Evolutionary conservation across 2,113 vertebrate genomes (phyloP).

Genomic region (Otis tarda): DNA sequence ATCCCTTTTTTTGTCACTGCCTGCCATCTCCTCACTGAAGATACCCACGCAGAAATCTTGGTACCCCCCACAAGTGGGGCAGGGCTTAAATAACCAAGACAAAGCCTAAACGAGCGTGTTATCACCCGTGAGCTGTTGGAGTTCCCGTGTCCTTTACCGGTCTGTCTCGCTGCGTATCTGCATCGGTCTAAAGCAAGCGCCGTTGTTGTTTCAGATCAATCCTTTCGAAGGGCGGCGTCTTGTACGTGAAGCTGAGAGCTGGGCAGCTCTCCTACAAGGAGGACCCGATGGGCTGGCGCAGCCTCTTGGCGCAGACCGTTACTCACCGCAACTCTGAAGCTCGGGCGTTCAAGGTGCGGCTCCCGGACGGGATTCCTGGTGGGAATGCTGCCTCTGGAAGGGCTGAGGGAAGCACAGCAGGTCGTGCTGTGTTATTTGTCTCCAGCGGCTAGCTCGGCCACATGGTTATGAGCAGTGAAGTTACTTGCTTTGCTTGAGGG

Average conservation of each 20-base stretch:
- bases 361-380: background rate
- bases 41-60: background rate
- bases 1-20: background rate
- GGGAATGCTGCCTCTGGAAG: background rate
- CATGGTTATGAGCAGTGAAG: background rate
- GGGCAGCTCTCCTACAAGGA: conserved; percentile 98
- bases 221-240: conserved; percentile 88
- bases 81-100: background rate
- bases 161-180: background rate
- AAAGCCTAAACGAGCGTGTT: background rate
- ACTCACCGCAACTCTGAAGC: conserved; percentile 86
- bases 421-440: background rate
- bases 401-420: background rate
- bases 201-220: conserved; percentile 82
- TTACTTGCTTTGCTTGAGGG: background rate
- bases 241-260: conserved; percentile 94
- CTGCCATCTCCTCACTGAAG: background rate
- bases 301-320: conserved; percentile 87
- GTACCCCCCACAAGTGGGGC: too few relatives aligned
- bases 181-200: fast-evolving
- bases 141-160: background rate
- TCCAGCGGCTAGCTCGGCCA: background rate
- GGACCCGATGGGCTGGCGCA: conserved; percentile 96
- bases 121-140: background rate
- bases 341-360: conserved; percentile 87